Conservation (phyloP, 1,140 invertebrate species). For the Philopotamus ludificatus region DNA sequence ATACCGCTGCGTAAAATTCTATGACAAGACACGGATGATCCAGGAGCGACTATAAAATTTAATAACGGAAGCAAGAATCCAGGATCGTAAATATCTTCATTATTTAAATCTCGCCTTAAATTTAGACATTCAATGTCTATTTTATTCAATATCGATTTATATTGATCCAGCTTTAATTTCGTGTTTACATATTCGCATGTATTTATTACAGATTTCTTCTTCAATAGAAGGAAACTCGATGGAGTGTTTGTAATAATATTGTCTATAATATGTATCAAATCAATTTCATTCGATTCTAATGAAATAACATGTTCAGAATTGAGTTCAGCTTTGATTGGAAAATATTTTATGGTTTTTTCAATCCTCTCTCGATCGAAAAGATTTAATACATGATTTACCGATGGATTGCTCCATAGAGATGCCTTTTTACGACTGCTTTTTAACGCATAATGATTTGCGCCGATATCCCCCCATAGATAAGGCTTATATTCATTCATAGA, state of each 20-base stretch:
- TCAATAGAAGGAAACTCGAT: neutral
- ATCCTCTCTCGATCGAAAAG: conserved; percentile 65
- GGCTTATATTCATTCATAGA: conserved; percentile 69
- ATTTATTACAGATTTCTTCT: conserved; percentile 35
- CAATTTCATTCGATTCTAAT: conserved; percentile 40
- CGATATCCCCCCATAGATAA: conserved; percentile 76
- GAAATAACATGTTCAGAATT: conserved; percentile 30
- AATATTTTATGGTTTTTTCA: conserved; percentile 67
- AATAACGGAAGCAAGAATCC: conserved; percentile 71
- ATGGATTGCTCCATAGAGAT: conserved; percentile 67
- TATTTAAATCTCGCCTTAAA: neutral
- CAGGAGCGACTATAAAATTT: conserved; percentile 62
- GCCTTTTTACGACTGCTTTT: conserved; percentile 57
- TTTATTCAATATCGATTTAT: conserved; percentile 14
- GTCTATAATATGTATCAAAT: conserved; percentile 18
- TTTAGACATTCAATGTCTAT: neutral
- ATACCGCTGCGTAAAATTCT: conserved; percentile 65
- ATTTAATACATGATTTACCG: conserved; percentile 68
- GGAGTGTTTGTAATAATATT: neutral
- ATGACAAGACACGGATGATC: conserved; percentile 64
- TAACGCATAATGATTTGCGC: conserved; percentile 72
- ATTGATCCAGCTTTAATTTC: conserved; percentile 13
- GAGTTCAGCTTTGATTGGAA: conserved; percentile 53
- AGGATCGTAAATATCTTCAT: conserved; percentile 65
- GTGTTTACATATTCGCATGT: conserved; percentile 26